phyloP scores from a whole-genome alignment of 2,888 invertebrate species.

The Bruchidius siliquastri region DNA sequence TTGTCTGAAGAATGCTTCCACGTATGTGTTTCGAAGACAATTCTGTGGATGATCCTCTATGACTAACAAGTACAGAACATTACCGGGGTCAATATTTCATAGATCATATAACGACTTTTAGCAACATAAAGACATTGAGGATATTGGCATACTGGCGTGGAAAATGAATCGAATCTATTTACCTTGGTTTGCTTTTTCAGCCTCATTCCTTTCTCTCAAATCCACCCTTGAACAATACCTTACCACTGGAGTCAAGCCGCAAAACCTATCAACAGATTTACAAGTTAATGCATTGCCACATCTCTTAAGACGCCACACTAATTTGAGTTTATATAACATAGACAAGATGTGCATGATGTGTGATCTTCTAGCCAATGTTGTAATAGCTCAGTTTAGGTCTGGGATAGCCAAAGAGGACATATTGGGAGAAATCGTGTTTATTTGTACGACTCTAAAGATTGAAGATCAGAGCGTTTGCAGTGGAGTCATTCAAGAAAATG shows the following conservation, averaged over 20 bases:
- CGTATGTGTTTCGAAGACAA: too few relatives aligned
- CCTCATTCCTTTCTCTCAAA: not conserved
- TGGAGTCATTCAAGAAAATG: not conserved
- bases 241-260: not conserved
- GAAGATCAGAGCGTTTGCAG: not conserved
- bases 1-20: too few relatives aligned
- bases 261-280: not conserved
- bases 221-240: not conserved
- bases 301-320: not conserved
- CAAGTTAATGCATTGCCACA: not conserved
- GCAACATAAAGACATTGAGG: too few relatives aligned
- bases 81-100: too few relatives aligned
- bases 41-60: too few relatives aligned
- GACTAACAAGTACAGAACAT: too few relatives aligned
- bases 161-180: too few relatives aligned
- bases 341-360: not conserved
- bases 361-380: not conserved
- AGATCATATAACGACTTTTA: too few relatives aligned
- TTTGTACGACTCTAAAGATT: not conserved
- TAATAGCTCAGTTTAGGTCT: not conserved
- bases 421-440: not conserved
- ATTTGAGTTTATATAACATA: not conserved
- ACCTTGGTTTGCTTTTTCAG: not conserved
- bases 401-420: not conserved
- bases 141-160: too few relatives aligned